Base-by-base conservation (phyloP, 2,113 vertebrate species). In the Coturnix japonica region DNA sequence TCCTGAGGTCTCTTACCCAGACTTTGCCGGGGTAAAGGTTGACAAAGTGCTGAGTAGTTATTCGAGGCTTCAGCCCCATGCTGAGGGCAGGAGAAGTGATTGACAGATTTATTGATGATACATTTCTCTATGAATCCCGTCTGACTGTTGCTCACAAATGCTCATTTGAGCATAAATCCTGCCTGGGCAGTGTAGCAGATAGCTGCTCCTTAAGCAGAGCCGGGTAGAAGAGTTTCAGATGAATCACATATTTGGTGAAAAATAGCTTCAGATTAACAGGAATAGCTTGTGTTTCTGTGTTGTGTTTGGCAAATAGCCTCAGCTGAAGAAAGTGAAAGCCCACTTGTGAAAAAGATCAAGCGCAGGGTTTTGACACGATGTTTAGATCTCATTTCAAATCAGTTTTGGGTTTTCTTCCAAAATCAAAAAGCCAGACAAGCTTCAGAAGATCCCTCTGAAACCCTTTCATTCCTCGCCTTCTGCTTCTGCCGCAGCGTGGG, bases 61-160 rank as follows among this genome's bases (percentile, higher is more conserved):
- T 75, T 82, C 0, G 17, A 89, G 94, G 87, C 23, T 92, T 92
- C 69, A 91, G 67, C 72, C 71, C 15, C 44, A 46, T 10, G 6
- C 72, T 81, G 76, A 79, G 67, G 69, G 87, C 61, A 65, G 49
- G n/a, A 41, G 13, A 77, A 87, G 81, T 87, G 89, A 96, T 85
- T 89, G 94, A 92, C 87, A 88, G 95, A 95, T 91, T 95, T 95
- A 94, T 91, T 91, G 95, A 94, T 92, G 75, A 83, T 85, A 79
- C 64, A 39, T 94, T 95, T 94, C 61, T 47, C 87, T 85, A 74
- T 85, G 92, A 96, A 87, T 94, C 91, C 82, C 56, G 51, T 54
- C 60, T 82, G 81, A 84, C 91, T 85, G 54, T 79, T 92, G 84
- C 71, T 82, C 67, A 76, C 71, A 93, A 94, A 63, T 56, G 89